Evolutionary conservation across 2,797 vertebrate species (phyloP).

Genomic region (Molothrus aeneus): DNA sequence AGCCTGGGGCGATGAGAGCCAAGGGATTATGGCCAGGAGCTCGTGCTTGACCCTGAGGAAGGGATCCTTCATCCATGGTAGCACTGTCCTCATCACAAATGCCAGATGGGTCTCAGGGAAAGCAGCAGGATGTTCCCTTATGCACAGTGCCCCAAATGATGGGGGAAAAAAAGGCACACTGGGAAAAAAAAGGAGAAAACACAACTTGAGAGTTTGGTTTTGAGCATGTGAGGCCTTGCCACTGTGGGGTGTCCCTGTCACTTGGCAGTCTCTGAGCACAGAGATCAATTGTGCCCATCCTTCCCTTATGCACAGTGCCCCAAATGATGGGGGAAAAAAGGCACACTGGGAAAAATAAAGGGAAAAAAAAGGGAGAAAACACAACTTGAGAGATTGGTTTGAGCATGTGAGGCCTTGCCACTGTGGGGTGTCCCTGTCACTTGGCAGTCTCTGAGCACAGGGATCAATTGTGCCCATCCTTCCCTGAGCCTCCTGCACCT

Average conservation of each 20-base stretch:
- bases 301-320: not conserved
- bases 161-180: no score
- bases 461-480: fast-evolving
- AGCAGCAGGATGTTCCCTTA: not conserved
- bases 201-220: not conserved
- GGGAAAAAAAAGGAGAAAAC: no score
- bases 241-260: not conserved
- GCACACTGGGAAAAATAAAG: no score
- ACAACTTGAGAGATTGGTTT: not conserved
- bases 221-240: not conserved
- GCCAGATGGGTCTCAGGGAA: not conserved
- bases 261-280: not conserved
- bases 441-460: not conserved
- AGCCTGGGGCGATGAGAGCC: not conserved
- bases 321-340: not conserved
- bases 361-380: no score
- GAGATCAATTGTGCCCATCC: fast-evolving
- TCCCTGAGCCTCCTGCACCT: not conserved
- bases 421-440: not conserved
- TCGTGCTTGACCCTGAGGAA: not conserved
- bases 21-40: not conserved
- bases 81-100: not conserved
- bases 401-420: not conserved
- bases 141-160: not conserved
- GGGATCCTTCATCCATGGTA: not conserved